Percentiles rank a stretch among this genome's conserved stretches.
These are phyloP conservation scores for Ectropis grisescens DNA, from an alignment of 1,140 invertebrate species.

Conservation along the genomic window DNA sequence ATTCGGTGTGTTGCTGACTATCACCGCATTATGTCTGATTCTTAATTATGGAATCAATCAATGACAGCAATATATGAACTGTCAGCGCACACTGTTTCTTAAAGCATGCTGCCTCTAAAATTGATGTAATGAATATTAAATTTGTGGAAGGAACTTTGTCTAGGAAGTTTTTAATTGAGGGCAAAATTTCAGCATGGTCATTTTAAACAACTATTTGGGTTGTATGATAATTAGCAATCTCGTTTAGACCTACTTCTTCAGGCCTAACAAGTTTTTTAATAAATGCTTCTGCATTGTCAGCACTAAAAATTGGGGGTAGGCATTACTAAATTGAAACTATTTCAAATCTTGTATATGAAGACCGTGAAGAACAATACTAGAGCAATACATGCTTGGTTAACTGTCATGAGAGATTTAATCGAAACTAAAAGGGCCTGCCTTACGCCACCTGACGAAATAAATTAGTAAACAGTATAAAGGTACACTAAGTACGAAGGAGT, in stretches of 20 bases:
- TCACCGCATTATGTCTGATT: constrained; percentile 9
- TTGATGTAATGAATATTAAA: too few relatives aligned
- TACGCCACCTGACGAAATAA: constrained; percentile 57
- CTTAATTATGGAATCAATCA: background rate
- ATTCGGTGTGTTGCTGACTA: constrained; percentile 63
- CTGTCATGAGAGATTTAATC: constrained; percentile 63
- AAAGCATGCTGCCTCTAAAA: constrained; percentile 61
- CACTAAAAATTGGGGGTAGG: too few relatives aligned
- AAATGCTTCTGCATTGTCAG: too few relatives aligned
- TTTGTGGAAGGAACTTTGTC: too few relatives aligned
- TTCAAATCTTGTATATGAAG: too few relatives aligned
- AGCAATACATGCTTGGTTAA: constrained; percentile 62
- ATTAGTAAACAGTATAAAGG: background rate
- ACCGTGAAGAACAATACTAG: background rate
- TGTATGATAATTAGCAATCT: too few relatives aligned
- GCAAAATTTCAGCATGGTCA: too few relatives aligned
- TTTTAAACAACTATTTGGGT: too few relatives aligned
- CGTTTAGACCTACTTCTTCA: too few relatives aligned
- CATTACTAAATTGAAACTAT: too few relatives aligned
- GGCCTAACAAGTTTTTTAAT: too few relatives aligned
- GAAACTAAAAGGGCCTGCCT: constrained; percentile 38
- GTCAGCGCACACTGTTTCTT: constrained; percentile 62
- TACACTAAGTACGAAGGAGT: constrained; percentile 9
- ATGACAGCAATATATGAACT: constrained; percentile 27
- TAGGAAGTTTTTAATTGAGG: too few relatives aligned